Base-by-base conservation (phyloP, 2,797 vertebrate species). In the Paramormyrops hopkinsi region DNA sequence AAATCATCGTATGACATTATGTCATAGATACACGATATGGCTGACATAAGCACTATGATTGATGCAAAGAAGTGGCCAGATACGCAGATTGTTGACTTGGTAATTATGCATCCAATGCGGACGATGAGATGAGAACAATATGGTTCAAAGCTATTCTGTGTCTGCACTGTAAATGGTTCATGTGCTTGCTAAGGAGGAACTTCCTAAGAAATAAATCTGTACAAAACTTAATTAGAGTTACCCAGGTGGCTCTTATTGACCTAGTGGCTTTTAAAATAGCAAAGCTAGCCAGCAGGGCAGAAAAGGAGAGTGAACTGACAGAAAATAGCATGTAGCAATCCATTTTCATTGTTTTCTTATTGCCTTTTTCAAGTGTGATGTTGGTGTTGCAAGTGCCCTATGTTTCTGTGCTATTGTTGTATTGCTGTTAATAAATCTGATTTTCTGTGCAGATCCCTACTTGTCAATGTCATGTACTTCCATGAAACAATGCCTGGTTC, bases 391-490 rank as follows among this genome's bases (percentile, higher is more conserved):
- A 19, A 46, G 76, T 11, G 41, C 76, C 12, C 17, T 46, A 7
- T 82, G 37, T 82, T 82, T 82, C 76, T n/a, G 41, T 46, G 76
- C 41, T 46, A 22, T 82, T 82, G 76, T 82, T 82, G 76, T 82
- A 46, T 4, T 82, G 76, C 76, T 82, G 37, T 82, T 82, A 82
- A 82, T 82, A 82, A 46, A 76, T 76, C 29, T 41, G 29, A 37
- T 76, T 76, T 6, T 41, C 7, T 11, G 19, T 46, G 76, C 22
- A 8, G 41, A n/a, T 7, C 37, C 37, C 76, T 46, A 46, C 41
- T 46, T 82, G 76, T 82, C 76, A 44, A 22, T 82, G 76, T n/a
- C 76, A 46, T 46, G 76, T 2, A 82, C 17, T 82, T 46, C 41
- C 37, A 19, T n/a, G 41, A 82, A 46, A 79, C 73, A 41, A 46